These are phyloP conservation scores for Halictus rubicundus DNA, from an alignment of 1,140 invertebrate species.

Conservation along the genomic window DNA sequence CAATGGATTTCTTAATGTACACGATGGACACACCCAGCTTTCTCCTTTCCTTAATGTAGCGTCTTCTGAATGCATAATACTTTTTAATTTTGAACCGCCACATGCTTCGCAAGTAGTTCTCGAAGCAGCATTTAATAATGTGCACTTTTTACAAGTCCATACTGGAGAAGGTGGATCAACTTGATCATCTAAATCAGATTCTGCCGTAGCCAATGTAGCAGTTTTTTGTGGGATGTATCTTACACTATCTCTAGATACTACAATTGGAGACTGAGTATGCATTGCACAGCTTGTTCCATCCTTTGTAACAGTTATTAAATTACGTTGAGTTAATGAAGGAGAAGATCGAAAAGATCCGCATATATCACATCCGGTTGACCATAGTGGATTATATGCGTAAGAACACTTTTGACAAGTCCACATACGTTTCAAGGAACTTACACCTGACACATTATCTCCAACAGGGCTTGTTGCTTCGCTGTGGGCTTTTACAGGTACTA, in stretches of 20 bases:
- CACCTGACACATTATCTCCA: slow-evolving; percentile 55
- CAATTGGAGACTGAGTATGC: slow-evolving; percentile 73
- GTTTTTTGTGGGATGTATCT: slow-evolving; percentile 80
- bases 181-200: slow-evolving; percentile 76
- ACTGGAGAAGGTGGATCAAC: slow-evolving; percentile 77
- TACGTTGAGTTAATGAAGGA: slow-evolving; percentile 84
- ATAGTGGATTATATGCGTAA: slow-evolving; percentile 92
- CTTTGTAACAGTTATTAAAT: slow-evolving; percentile 86
- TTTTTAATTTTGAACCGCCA: slow-evolving; percentile 89
- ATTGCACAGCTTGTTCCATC: slow-evolving; percentile 74
- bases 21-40: slow-evolving; percentile 90
- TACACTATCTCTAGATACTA: slow-evolving; percentile 78
- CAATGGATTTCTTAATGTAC: slow-evolving; percentile 92
- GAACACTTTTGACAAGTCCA: slow-evolving; percentile 94
- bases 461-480: slow-evolving; percentile 77
- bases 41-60: slow-evolving; percentile 87
- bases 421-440: slow-evolving; percentile 84
- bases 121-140: slow-evolving; percentile 87
- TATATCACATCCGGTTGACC: slow-evolving; percentile 89
- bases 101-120: slow-evolving; percentile 90
- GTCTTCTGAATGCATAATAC: slow-evolving; percentile 84
- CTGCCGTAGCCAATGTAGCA: slow-evolving; percentile 75
- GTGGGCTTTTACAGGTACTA: slow-evolving; percentile 73
- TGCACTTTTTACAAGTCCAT: slow-evolving; percentile 94
- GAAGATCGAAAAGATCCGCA: slow-evolving; percentile 85